phyloP scores from a whole-genome alignment of 2,888 invertebrate genomes.

The Ochropleura plecta region DNA sequence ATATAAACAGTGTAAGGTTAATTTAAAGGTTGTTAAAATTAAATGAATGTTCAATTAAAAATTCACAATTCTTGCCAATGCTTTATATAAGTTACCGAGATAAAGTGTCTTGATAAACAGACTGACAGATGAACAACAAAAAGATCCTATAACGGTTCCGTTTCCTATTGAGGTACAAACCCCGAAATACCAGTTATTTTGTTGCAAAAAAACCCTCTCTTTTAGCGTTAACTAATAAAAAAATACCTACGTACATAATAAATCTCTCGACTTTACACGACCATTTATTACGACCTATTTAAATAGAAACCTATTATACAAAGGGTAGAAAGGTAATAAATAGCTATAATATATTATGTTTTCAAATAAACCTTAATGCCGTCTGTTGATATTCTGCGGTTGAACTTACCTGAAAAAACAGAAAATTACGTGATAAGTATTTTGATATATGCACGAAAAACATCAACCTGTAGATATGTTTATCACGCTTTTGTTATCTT shows the following conservation, averaged over 20 bases:
- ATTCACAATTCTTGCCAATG: no score
- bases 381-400: constrained; percentile 7
- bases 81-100: no score
- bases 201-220: not conserved
- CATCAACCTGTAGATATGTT: not conserved
- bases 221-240: constrained; percentile 3
- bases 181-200: no score
- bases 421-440: constrained; percentile 24
- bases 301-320: constrained; percentile 32
- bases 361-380: constrained; percentile 33
- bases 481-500: not conserved
- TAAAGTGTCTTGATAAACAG: no score
- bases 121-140: no score
- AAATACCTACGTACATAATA: constrained; percentile 3
- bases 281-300: constrained; percentile 34
- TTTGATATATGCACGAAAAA: not conserved
- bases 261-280: constrained; percentile 28
- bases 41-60: no score
- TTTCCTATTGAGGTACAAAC: no score
- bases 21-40: no score
- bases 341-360: constrained; percentile 38
- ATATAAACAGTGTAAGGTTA: no score
- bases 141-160: no score
- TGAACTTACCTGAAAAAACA: constrained; percentile 53
- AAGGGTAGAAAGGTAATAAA: constrained; percentile 35